Percentiles rank a stretch among this genome's conserved stretches.
Evolutionary conservation across 1,140 invertebrate genomes (phyloP).

Genomic region (Drosophila repleta): DNA sequence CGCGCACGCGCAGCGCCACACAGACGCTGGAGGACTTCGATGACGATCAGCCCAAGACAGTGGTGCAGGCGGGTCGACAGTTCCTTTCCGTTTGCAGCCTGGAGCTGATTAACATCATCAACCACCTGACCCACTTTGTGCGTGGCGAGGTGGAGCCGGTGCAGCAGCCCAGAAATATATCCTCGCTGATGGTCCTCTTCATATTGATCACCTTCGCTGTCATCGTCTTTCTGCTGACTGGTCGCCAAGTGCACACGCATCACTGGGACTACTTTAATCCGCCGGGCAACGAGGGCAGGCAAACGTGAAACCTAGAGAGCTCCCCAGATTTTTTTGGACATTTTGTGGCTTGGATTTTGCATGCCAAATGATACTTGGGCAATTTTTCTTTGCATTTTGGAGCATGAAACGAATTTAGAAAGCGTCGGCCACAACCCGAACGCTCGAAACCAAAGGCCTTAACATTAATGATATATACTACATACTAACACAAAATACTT

Average conservation of each 20-base stretch:
- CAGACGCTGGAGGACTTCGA: constrained; percentile 75
- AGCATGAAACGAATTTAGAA: constrained; percentile 76
- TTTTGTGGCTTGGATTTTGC: constrained; percentile 17
- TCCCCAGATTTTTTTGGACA: constrained; percentile 24
- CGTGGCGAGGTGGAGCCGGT: constrained; percentile 84
- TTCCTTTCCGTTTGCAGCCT: constrained; percentile 87
- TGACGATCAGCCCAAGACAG: constrained; percentile 84
- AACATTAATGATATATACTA: constrained; percentile 65
- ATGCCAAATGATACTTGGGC: constrained; percentile 47
- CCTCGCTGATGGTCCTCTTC: constrained; percentile 89
- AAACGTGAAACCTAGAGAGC: constrained; percentile 54
- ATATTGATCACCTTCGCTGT: constrained; percentile 90
- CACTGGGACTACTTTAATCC: constrained; percentile 94
- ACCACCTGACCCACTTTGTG: constrained; percentile 87
- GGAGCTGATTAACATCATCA: constrained; percentile 87
- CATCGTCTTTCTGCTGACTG: constrained; percentile 84
- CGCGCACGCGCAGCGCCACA: constrained; percentile 81
- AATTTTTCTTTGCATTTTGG: constrained; percentile 70
- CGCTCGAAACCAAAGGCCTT: constrained; percentile 79
- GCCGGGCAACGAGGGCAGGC: constrained; percentile 85
- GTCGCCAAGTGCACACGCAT: constrained; percentile 89
- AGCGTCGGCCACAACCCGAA: constrained; percentile 50
- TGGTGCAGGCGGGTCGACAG: constrained; percentile 87
- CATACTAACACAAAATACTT: constrained; percentile 63
- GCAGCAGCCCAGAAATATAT: constrained; percentile 85